Percentiles rank a stretch among this genome's conserved stretches.
phyloP scores from a whole-genome alignment of 2,888 invertebrate species.

The Ecdyonurus torrentis region DNA sequence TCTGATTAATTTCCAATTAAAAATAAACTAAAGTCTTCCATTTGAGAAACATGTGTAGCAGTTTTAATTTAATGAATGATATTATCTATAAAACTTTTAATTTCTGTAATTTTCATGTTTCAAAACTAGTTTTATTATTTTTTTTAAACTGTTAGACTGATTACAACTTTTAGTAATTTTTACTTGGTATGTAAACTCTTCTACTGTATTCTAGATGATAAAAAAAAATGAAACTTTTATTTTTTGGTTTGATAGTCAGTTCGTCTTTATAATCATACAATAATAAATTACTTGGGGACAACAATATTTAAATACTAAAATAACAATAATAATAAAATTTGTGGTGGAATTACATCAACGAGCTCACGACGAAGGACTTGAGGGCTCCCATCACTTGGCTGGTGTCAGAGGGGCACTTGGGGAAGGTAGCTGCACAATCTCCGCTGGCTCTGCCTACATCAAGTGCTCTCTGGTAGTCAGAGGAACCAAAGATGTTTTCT shows the following conservation, averaged over 20 bases:
- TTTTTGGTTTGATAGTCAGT: neutral
- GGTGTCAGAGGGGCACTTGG: conserved; percentile 47
- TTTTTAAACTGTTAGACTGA: no score
- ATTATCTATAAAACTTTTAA: no score
- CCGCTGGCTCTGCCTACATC: conserved; percentile 44
- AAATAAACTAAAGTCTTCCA: no score
- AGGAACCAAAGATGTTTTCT: neutral
- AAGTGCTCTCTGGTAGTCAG: conserved; percentile 27
- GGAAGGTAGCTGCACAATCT: conserved; percentile 38
- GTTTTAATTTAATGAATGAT: no score
- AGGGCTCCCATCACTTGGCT: neutral
- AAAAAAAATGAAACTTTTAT: neutral
- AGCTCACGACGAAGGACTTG: neutral
- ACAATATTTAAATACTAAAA: neutral
- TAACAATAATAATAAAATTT: neutral
- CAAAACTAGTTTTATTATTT: no score
- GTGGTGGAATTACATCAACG: neutral
- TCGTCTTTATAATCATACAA: neutral
- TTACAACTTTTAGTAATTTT: no score
- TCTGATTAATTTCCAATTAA: no score
- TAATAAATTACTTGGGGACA: neutral
- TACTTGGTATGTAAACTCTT: no score
- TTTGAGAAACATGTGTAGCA: no score
- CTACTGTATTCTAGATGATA: no score
- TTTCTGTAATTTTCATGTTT: no score